Evolutionary conservation across 2,113 vertebrate genomes (phyloP).

Genomic region (Cochlearius cochlearius): DNA sequence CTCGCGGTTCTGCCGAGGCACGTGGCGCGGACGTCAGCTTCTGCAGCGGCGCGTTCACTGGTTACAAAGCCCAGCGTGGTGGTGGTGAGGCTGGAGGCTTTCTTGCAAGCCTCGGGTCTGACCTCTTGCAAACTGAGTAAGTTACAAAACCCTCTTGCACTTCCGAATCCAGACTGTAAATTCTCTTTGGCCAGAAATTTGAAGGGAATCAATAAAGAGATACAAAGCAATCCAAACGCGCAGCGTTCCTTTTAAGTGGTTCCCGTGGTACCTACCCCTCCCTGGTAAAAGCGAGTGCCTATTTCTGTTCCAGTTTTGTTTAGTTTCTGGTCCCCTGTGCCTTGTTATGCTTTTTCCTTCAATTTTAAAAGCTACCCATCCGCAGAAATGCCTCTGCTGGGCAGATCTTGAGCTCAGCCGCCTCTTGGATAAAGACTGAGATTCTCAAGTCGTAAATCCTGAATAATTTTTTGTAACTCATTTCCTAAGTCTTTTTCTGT

Average conservation of each 20-base stretch:
- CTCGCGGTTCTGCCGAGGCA: fast-evolving
- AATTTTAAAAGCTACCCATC: neutral
- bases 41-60: fast-evolving
- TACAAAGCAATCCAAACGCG: neutral
- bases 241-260: neutral
- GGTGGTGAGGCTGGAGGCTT: fast-evolving
- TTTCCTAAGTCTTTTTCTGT: neutral
- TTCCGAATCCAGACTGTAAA: neutral
- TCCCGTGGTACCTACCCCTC: neutral
- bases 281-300: neutral
- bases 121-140: neutral
- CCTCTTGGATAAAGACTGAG: neutral
- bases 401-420: neutral
- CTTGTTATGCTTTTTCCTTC: neutral
- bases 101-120: fast-evolving
- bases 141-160: neutral
- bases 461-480: neutral
- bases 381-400: neutral
- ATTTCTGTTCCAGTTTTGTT: neutral
- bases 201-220: neutral
- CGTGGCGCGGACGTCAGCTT: neutral
- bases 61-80: fast-evolving
- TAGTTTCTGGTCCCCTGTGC: neutral
- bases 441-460: fast-evolving
- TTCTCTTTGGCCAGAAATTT: neutral